Evolutionary conservation across 2,797 vertebrate genomes (phyloP).

Genomic region (Pyrocephalus nanus): DNA sequence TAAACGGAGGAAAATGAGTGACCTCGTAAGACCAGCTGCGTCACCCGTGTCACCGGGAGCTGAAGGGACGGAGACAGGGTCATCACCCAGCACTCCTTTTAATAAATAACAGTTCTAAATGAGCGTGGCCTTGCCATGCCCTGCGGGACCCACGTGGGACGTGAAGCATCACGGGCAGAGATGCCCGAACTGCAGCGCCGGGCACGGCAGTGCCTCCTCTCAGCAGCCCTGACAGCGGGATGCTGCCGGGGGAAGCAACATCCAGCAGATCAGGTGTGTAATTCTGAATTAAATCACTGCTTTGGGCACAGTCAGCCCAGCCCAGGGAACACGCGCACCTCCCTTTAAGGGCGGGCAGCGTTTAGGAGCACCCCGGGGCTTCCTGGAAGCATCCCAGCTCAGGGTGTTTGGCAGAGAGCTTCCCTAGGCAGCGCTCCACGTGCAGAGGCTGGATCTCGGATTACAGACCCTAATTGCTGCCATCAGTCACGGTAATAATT

Average conservation of each 20-base stretch:
- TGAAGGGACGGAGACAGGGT: not conserved
- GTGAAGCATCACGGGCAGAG: not conserved
- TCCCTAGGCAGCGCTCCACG: not conserved
- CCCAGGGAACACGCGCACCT: not conserved
- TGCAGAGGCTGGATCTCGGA: not conserved
- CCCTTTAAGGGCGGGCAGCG: not conserved
- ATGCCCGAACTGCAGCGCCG: not conserved
- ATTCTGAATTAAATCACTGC: not conserved
- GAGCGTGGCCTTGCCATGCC: not conserved
- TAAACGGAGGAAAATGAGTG: slow-evolving; percentile 49
- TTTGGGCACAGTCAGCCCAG: not conserved
- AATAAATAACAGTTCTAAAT: slow-evolving; percentile 26
- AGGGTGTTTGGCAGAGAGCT: not conserved
- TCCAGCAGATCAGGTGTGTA: not conserved
- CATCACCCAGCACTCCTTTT: not conserved
- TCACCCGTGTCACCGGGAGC: not conserved
- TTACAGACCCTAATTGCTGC: slow-evolving; percentile 9
- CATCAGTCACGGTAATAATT: slow-evolving; percentile 18
- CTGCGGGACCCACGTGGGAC: not conserved
- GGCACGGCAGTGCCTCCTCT: not conserved
- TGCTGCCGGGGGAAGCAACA: not conserved
- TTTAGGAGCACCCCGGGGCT: not conserved
- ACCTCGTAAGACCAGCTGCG: slow-evolving; percentile 41
- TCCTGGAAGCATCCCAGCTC: not conserved
- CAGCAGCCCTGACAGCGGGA: not conserved